Evolutionary conservation across 37 sponge, comb jelly and placozoan genomes (phyloP).

Genomic region (Beroe forskalii): DNA sequence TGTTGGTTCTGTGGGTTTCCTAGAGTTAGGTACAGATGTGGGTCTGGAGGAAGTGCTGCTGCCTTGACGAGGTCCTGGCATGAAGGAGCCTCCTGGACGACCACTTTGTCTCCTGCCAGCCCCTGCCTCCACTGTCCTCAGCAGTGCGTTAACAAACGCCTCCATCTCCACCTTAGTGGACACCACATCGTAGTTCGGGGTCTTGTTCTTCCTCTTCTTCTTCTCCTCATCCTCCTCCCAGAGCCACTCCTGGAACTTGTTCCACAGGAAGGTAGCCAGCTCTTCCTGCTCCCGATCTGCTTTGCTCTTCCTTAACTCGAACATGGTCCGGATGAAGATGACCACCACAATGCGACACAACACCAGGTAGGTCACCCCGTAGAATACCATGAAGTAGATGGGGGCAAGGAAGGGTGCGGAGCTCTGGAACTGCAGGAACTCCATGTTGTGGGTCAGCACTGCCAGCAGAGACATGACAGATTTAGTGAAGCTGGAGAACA

Average conservation of each 20-base stretch:
- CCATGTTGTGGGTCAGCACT: slow-evolving; percentile 44
- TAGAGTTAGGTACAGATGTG: neutral
- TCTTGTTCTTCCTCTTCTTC: neutral
- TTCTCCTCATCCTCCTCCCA: slow-evolving; percentile 55
- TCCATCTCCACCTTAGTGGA: slow-evolving; percentile 54
- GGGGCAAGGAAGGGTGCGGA: slow-evolving; percentile 26
- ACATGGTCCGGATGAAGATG: slow-evolving; percentile 56
- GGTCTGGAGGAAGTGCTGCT: neutral
- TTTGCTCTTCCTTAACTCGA: slow-evolving; percentile 3
- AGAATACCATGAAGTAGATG: slow-evolving; percentile 48
- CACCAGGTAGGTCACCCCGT: slow-evolving; percentile 31
- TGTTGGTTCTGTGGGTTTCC: neutral
- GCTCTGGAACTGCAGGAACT: slow-evolving; percentile 23
- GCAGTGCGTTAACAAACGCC: slow-evolving; percentile 60
- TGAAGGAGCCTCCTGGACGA: neutral
- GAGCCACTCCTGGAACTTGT: slow-evolving; percentile 64
- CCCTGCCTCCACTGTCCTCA: slow-evolving; percentile 29
- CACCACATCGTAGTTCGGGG: slow-evolving; percentile 49
- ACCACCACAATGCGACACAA: slow-evolving; percentile 1
- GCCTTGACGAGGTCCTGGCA: neutral
- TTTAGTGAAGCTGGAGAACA: slow-evolving; percentile 25
- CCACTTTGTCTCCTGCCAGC: neutral
- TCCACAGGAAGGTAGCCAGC: slow-evolving; percentile 11
- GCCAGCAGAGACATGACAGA: slow-evolving; percentile 8
- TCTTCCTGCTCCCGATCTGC: slow-evolving; percentile 14